Evolutionary conservation across 2,888 invertebrate genomes (phyloP).

Genomic region (Sesia bembeciformis): DNA sequence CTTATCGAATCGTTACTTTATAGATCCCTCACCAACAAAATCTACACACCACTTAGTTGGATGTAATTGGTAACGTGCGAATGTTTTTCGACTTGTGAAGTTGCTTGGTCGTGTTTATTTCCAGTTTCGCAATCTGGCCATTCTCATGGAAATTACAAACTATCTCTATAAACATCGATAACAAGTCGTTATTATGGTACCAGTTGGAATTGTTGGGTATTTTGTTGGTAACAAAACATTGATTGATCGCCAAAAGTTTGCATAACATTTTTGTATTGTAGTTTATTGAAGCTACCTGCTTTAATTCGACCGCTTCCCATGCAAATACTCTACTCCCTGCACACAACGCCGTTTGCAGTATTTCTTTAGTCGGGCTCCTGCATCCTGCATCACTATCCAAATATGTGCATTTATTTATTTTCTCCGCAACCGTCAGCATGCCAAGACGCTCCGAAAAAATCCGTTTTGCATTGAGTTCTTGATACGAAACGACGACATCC

Average conservation of each 20-base stretch:
- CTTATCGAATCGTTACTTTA: no score
- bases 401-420: constrained; percentile 62
- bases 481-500: constrained; percentile 8
- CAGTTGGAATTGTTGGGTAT: no score
- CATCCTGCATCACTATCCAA: constrained; percentile 50
- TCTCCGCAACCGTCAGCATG: constrained; percentile 26
- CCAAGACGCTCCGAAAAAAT: constrained; percentile 16
- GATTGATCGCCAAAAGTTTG: no score
- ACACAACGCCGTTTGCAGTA: constrained; percentile 22
- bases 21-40: no score
- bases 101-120: constrained; percentile 19
- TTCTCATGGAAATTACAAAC: constrained; percentile 46
- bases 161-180: constrained; percentile 28
- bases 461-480: neutral
- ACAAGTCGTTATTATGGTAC: constrained; percentile 14
- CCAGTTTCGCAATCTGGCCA: constrained; percentile 32
- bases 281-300: no score
- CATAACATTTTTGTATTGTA: no score
- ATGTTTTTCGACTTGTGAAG: constrained; percentile 29
- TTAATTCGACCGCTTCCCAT: constrained; percentile 33
- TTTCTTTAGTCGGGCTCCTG: constrained; percentile 17
- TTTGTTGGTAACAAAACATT: no score
- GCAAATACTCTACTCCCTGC: constrained; percentile 40
- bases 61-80: constrained; percentile 36
- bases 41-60: constrained; percentile 1